These are phyloP conservation scores for Gouania willdenowi DNA, from an alignment of 2,797 vertebrate species.

Conservation along the genomic window DNA sequence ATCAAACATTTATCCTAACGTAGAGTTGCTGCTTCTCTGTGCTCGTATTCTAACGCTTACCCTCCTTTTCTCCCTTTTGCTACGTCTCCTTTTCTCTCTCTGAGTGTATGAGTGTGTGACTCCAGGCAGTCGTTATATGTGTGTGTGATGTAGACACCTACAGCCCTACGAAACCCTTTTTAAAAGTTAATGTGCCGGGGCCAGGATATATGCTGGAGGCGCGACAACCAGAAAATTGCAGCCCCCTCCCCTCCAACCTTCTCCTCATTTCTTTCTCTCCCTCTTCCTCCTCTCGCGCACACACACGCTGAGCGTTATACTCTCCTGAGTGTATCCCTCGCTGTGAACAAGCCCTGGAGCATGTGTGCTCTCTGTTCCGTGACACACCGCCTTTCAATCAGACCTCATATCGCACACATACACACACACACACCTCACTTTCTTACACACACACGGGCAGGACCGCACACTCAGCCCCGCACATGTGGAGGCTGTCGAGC, in stretches of 20 bases:
- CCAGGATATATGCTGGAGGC: constrained; percentile 91
- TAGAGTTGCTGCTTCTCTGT: constrained; percentile 39
- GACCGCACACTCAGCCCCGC: constrained; percentile 25
- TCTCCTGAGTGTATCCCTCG: constrained; percentile 91
- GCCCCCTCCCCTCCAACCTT: constrained; percentile 76
- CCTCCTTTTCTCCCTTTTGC: constrained; percentile 43
- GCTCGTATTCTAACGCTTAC: constrained; percentile 58
- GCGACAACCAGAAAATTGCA: constrained; percentile 99
- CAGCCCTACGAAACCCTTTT: constrained; percentile 83
- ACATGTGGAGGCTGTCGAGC: constrained; percentile 65
- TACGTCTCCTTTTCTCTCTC: constrained; percentile 44
- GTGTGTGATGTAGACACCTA: constrained; percentile 71
- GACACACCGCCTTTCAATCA: constrained; percentile 99
- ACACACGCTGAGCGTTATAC: constrained; percentile 69
- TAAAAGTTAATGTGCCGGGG: constrained; percentile 88
- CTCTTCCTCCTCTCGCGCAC: constrained; percentile 37
- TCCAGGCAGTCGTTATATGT: constrained; percentile 59
- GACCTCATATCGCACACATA: constrained; percentile 67
- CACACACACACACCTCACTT: constrained; percentile 18
- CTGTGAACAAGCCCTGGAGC: constrained; percentile 93
- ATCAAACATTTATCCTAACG: constrained; percentile 77
- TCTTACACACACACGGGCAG: background rate
- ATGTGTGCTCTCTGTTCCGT: constrained; percentile 94
- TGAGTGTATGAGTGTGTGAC: constrained; percentile 64
- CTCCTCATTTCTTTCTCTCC: constrained; percentile 46